Conservation (phyloP, 2,888 invertebrate species). For the Nemapogon koenigi region DNA sequence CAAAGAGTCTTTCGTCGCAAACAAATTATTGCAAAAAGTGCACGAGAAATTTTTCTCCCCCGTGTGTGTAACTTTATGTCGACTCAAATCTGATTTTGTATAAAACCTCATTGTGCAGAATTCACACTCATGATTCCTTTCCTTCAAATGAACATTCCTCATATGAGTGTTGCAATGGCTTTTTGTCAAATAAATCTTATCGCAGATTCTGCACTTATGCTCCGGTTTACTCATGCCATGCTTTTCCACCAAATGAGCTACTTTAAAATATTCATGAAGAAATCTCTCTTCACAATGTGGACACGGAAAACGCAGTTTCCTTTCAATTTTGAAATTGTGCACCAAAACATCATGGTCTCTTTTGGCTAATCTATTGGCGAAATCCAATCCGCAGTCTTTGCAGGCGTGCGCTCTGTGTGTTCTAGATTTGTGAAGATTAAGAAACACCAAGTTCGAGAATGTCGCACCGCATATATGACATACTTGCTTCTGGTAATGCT, state of each 20-base stretch:
- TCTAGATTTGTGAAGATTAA: slow-evolving; percentile 39
- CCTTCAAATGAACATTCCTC: slow-evolving; percentile 44
- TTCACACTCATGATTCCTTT: slow-evolving; percentile 40
- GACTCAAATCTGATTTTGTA: slow-evolving; percentile 32
- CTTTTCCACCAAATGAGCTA: slow-evolving; percentile 30
- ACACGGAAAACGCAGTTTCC: slow-evolving; percentile 35
- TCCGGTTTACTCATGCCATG: slow-evolving; percentile 38
- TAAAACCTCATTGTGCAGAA: slow-evolving; percentile 42
- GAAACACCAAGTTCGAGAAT: slow-evolving; percentile 39
- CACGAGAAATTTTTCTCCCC: slow-evolving; percentile 11
- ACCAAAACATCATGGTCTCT: slow-evolving; percentile 23
- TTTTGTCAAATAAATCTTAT: slow-evolving; percentile 37
- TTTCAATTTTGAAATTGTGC: slow-evolving; percentile 25
- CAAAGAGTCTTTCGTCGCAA: slow-evolving; percentile 43
- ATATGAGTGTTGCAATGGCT: slow-evolving; percentile 45
- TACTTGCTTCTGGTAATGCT: slow-evolving; percentile 43
- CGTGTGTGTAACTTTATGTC: slow-evolving; percentile 12
- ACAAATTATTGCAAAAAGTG: slow-evolving; percentile 23
- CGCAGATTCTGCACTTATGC: slow-evolving; percentile 33
- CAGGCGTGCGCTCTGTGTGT: slow-evolving; percentile 32
- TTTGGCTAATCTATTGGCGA: slow-evolving; percentile 24
- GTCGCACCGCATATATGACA: slow-evolving; percentile 47
- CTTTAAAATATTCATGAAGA: slow-evolving; percentile 32
- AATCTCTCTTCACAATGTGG: slow-evolving; percentile 35
- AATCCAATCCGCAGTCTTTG: slow-evolving; percentile 27